Conservation (phyloP, 2,797 vertebrate genomes). For the Anabas testudineus region DNA sequence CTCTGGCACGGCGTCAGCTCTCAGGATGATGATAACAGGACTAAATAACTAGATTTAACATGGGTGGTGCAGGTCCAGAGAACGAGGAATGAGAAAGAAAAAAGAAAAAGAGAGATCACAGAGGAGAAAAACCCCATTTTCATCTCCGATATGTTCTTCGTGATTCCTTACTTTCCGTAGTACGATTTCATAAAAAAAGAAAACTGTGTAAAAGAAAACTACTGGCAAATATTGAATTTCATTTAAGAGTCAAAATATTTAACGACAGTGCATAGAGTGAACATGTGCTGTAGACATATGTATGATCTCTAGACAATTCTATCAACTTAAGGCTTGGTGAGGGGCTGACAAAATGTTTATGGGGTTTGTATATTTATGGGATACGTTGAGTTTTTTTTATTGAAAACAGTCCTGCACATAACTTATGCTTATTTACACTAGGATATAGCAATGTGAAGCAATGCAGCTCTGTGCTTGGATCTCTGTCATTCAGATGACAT, state of each 20-base stretch:
- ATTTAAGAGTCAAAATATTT: conserved; percentile 4
- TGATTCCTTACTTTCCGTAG: not conserved
- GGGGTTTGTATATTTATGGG: conserved; percentile 47
- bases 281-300: conserved; percentile 27
- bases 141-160: not conserved
- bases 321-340: conserved; percentile 8
- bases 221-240: not conserved
- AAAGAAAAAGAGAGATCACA: not conserved
- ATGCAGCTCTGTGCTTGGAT: not conserved
- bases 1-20: not conserved
- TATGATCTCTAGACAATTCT: conserved; percentile 14
- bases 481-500: conserved; percentile 22
- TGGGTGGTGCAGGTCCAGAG: not conserved
- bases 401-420: conserved; percentile 65
- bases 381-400: conserved; percentile 64
- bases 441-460: conserved; percentile 4
- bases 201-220: not conserved
- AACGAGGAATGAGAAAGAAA: not conserved
- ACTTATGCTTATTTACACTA: conserved; percentile 47
- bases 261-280: not conserved
- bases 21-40: not conserved
- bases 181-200: not conserved
- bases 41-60: conserved; percentile 7
- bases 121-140: not conserved
- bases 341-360: conserved; percentile 5